Conservation (phyloP, 2,888 invertebrate species). For the Atethmia centrago region DNA sequence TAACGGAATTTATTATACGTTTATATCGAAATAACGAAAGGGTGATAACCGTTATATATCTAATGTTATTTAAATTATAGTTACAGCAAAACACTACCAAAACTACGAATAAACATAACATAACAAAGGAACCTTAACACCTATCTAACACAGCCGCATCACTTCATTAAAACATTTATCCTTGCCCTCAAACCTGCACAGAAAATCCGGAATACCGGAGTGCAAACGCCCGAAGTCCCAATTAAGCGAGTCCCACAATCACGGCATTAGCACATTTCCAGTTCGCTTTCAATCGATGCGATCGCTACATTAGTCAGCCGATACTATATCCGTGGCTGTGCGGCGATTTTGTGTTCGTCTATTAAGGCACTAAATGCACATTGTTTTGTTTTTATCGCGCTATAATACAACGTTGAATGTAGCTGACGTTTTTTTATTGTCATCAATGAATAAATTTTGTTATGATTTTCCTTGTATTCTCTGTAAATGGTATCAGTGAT, state of each 20-base stretch:
- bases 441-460: background rate
- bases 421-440: background rate
- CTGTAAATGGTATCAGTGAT: background rate
- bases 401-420: conserved; percentile 1
- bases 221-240: conserved; percentile 46
- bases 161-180: conserved; percentile 13
- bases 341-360: conserved; percentile 26
- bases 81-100: too few relatives aligned
- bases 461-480: conserved; percentile 9
- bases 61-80: too few relatives aligned
- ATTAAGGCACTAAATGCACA: conserved; percentile 36
- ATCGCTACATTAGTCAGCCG: conserved; percentile 48
- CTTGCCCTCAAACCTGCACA: conserved; percentile 20
- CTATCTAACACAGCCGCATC: background rate
- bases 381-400: conserved; percentile 37
- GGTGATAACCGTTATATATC: too few relatives aligned
- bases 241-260: conserved; percentile 56
- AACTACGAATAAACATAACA: background rate
- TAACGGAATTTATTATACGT: too few relatives aligned
- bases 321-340: conserved; percentile 42
- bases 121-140: background rate
- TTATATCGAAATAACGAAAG: too few relatives aligned
- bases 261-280: conserved; percentile 62
- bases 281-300: conserved; percentile 41
- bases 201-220: conserved; percentile 28